A percentile compares a stretch with the other conserved stretches of the same genome.
phyloP scores from a whole-genome alignment of 2,113 vertebrate genomes.

The Tamias sibiricus region DNA sequence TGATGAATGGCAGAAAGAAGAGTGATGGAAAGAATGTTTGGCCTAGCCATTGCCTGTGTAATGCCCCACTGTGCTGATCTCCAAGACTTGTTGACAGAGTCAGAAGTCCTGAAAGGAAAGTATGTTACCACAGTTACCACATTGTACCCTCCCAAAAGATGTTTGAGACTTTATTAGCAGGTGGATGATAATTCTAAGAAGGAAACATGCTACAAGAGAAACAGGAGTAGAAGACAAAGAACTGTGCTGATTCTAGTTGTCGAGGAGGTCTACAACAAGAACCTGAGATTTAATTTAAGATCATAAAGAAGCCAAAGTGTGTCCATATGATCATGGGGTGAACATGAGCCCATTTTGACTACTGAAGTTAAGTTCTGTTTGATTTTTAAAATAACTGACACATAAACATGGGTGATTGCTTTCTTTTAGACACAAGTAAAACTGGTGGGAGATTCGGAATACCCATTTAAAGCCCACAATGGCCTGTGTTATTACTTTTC shows the following conservation, averaged over 20 bases:
- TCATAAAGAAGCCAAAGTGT: neutral
- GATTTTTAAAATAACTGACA: neutral
- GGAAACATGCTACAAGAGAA: neutral
- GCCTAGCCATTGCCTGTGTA: neutral
- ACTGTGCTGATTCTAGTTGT: neutral
- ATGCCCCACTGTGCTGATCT: neutral
- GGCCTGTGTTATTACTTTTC: slow-evolving; percentile 92
- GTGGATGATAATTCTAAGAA: no score
- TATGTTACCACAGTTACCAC: fast-evolving
- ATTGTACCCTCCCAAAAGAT: neutral
- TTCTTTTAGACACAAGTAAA: slow-evolving; percentile 89
- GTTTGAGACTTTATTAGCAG: neutral
- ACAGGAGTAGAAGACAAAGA: neutral
- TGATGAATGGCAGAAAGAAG: neutral
- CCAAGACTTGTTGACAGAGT: neutral
- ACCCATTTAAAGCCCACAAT: slow-evolving; percentile 91
- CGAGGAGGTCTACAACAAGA: neutral
- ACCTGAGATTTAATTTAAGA: neutral
- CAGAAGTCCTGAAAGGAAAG: neutral
- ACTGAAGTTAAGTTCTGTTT: neutral
- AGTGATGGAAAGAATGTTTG: neutral
- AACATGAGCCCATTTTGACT: neutral
- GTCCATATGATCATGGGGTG: no score
- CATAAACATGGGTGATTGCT: neutral
- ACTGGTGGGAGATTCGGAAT: slow-evolving; percentile 91